Evolutionary conservation across 2,113 vertebrate species (phyloP), one percentile per base, ranked within the genome.

Genomic region (Oryzias javanicus): DNA sequence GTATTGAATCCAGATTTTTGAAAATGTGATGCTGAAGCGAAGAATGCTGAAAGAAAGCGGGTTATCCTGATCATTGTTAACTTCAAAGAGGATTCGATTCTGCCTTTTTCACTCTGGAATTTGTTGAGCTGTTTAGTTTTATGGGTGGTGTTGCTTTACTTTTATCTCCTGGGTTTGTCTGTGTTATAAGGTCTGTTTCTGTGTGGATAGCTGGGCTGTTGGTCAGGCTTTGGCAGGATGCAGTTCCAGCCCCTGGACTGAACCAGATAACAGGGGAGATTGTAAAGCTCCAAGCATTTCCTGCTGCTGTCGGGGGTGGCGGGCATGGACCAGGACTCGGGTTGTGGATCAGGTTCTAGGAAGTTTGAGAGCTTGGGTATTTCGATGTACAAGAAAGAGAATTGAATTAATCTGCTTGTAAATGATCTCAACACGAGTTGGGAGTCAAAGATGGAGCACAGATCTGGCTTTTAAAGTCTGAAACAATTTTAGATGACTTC

Each of bases 251-350:
- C 75, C 52, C 73, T 58, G 5, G 65, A 78, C 69, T 77, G 76
- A 89, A 79, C 80, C 86, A 68, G 87, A 89, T 90, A 84, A 89
- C 88, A 89, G 78, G 50, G 82, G 79, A 88, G 85, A 86, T 79
- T 84, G 85, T 82, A 80, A 78, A 80, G 81, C 84, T 80, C 12
- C 49, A 84, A 89, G 87, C 86, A 86, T 89, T 91, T 91, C 89
- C 88, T 89, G 86, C 74, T 35, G 48, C 75, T 62, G 78, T 88
- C 86, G 79, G 80, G 49, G 49, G 82, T 80, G 79, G 60, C 74
- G 49, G 41, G 68, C 72, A 24, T 57, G 78, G 52, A 72, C 60
- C 61, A 55, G 16, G 46, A 49, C 54, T 70, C 47, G 67, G 67
- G 60, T 74, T 67, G 64, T 51, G 62, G 76, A 62, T 81, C 60